Evolutionary conservation across 2,888 invertebrate genomes (phyloP).

Genomic region (Drosophila lutescens): DNA sequence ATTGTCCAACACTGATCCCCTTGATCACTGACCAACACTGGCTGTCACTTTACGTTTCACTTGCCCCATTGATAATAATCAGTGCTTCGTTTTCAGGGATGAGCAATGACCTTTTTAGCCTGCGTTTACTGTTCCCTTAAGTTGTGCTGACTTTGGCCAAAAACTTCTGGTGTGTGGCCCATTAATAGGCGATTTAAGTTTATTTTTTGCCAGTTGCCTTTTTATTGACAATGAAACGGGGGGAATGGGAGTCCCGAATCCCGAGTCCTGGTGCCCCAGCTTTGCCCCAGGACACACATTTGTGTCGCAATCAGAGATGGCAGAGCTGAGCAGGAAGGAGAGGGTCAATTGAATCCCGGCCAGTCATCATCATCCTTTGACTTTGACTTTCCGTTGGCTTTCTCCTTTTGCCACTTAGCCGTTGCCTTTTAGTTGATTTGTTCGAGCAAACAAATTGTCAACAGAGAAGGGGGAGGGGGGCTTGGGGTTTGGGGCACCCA

Average conservation of each 20-base stretch:
- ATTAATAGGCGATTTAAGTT: constrained; percentile 78
- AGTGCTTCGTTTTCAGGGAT: neutral
- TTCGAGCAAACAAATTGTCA: constrained; percentile 77
- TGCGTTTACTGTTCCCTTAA: constrained; percentile 59
- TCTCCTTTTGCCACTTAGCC: constrained; percentile 51
- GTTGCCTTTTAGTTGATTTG: constrained; percentile 72
- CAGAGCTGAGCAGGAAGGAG: neutral
- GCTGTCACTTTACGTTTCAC: neutral
- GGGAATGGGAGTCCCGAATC: neutral
- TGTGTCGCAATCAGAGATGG: constrained; percentile 37
- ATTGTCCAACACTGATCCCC: neutral
- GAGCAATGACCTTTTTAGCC: constrained; percentile 44
- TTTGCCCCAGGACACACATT: constrained; percentile 36
- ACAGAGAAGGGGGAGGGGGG: constrained; percentile 41
- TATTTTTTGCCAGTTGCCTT: constrained; percentile 70
- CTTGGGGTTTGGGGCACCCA: too few relatives aligned
- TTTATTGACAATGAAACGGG: constrained; percentile 64
- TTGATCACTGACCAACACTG: neutral
- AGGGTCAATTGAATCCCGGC: constrained; percentile 28
- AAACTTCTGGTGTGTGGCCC: constrained; percentile 48
- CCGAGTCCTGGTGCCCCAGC: constrained; percentile 13
- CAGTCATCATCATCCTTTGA: constrained; percentile 30
- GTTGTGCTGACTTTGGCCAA: constrained; percentile 72
- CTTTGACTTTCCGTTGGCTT: constrained; percentile 40
- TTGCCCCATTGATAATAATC: constrained; percentile 21